Percentiles rank a stretch among this genome's conserved stretches.
These are phyloP conservation scores for Ptilonorhynchus violaceus DNA, from an alignment of 2,113 vertebrate genomes.

Conservation along the genomic window DNA sequence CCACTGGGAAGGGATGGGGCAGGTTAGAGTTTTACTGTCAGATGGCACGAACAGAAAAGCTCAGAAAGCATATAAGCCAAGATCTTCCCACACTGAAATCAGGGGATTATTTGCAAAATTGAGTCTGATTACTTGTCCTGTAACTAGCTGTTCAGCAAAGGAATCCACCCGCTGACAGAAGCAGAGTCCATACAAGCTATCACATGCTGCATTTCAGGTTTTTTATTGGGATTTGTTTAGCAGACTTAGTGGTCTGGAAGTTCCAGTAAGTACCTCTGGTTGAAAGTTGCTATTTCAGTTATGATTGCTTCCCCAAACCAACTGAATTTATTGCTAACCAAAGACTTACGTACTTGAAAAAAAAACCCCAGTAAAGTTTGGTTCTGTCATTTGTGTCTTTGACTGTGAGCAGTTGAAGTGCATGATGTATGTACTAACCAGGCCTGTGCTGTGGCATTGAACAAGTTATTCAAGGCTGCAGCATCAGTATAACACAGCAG, in stretches of 20 bases:
- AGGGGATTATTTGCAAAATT: neutral
- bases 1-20: neutral
- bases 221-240: neutral
- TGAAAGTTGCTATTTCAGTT: slow-evolving; percentile 7
- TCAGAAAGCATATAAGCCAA: neutral
- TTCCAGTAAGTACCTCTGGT: neutral
- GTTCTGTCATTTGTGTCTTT: slow-evolving; percentile 19
- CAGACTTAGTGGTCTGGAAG: neutral
- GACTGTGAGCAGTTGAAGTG: neutral
- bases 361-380: neutral
- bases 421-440: neutral
- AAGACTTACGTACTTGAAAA: slow-evolving; percentile 51
- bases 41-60: neutral
- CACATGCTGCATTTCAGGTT: neutral
- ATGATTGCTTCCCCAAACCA: neutral
- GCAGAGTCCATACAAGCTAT: neutral
- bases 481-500: neutral
- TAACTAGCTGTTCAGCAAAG: neutral
- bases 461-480: neutral
- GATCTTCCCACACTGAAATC: neutral
- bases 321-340: slow-evolving; percentile 33
- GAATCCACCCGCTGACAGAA: neutral
- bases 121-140: neutral
- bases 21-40: neutral
- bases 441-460: neutral